Conservation (phyloP, 1,140 invertebrate genomes). For the Drosophila kanapiae region DNA sequence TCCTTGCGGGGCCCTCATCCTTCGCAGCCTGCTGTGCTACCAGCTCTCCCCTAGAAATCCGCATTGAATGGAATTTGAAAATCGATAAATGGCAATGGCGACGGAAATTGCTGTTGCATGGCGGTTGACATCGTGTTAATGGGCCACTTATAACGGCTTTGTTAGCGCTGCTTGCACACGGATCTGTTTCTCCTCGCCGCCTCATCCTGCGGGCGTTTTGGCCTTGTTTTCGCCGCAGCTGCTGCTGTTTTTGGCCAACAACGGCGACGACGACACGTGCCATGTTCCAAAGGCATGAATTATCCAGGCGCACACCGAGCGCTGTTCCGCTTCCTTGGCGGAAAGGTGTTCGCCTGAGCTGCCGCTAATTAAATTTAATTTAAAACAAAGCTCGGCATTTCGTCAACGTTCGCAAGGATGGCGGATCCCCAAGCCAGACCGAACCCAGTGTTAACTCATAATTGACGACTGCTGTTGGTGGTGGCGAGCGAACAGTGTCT, state of each 20-base stretch:
- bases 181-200: constrained; percentile 2
- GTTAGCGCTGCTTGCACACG: constrained; percentile 39
- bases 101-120: constrained; percentile 63
- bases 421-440: constrained; percentile 1
- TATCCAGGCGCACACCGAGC: constrained; percentile 24
- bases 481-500: constrained; percentile 49
- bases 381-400: constrained; percentile 76
- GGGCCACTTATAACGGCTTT: constrained; percentile 55
- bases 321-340: constrained; percentile 10
- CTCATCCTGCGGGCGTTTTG: constrained; percentile 3
- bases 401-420: constrained; percentile 44
- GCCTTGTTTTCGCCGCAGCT: constrained; percentile 29
- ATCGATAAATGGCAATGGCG: constrained; percentile 56
- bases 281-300: constrained; percentile 41
- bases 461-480: constrained; percentile 55
- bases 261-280: constrained; percentile 33
- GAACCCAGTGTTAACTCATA: constrained; percentile 40
- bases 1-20: constrained; percentile 12
- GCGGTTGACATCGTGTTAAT: constrained; percentile 68
- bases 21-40: not conserved
- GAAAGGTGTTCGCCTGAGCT: constrained; percentile 60
- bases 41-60: constrained; percentile 17
- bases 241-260: constrained; percentile 37
- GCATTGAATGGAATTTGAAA: constrained; percentile 51
- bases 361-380: constrained; percentile 82